Conservation (phyloP, 2,888 invertebrate species). For the Nemurella pictetii region DNA sequence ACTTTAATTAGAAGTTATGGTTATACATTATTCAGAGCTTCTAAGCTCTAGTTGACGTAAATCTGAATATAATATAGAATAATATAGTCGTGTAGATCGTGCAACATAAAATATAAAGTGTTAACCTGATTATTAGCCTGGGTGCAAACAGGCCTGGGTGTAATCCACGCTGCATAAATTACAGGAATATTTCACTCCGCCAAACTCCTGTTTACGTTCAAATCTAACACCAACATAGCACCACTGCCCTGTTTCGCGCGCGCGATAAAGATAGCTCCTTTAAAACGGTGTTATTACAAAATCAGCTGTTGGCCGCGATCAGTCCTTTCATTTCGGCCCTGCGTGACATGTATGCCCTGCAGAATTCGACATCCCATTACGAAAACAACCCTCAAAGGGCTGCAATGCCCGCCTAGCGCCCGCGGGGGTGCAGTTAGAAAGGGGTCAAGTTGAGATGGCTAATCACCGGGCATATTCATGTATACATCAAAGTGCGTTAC, state of each 20-base stretch:
- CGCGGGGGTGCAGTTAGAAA: not conserved
- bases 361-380: not conserved
- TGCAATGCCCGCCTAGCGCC: not conserved
- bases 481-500: not conserved
- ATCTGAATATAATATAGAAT: not conserved
- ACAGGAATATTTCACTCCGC: not conserved
- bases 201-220: not conserved
- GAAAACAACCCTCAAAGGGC: not conserved
- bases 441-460: slow-evolving; percentile 6
- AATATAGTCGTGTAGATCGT: not conserved
- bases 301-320: not conserved
- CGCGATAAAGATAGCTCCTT: not conserved
- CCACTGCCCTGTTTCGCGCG: not conserved
- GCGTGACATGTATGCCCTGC: no score
- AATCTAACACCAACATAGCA: not conserved
- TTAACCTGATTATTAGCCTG: not conserved
- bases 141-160: not conserved
- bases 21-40: not conserved
- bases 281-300: not conserved
- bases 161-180: not conserved
- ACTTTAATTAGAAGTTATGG: not conserved
- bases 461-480: not conserved
- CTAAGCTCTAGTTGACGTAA: not conserved
- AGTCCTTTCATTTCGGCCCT: no score
- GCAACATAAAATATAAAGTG: not conserved